These are phyloP conservation scores for Crenichthys baileyi DNA, from an alignment of 2,797 vertebrate species.

Conservation along the genomic window DNA sequence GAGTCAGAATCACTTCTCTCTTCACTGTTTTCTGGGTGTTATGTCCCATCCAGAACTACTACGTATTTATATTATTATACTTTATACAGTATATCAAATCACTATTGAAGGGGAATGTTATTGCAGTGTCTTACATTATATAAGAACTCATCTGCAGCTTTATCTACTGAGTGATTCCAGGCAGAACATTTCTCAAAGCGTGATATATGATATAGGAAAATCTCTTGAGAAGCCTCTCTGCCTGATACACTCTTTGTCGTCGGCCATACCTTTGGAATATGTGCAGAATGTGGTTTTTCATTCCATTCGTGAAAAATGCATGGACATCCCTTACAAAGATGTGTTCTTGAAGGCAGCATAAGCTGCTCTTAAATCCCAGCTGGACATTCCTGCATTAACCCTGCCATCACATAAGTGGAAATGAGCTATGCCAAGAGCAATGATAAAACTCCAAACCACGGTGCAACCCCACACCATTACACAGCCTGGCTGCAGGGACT, in stretches of 20 bases:
- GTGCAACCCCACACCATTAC: too few species aligned
- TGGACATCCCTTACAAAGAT: background rate
- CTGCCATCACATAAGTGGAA: background rate
- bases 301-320: background rate
- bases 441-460: background rate
- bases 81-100: background rate
- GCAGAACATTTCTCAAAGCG: slow-evolving; percentile 1
- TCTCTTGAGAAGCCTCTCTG: background rate
- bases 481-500: too few species aligned
- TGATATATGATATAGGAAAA: background rate
- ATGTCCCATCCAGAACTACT: background rate
- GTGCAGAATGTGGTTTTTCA: background rate
- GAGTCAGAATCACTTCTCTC: background rate
- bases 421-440: background rate
- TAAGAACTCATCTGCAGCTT: background rate
- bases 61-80: background rate
- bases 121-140: background rate
- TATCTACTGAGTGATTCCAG: background rate
- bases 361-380: background rate
- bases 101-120: background rate
- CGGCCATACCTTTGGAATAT: background rate
- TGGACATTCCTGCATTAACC: background rate
- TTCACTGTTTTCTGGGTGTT: background rate
- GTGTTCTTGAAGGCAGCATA: background rate
- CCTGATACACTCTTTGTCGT: background rate